Conservation (phyloP, 2,888 invertebrate genomes). For the Drosophila maculinotata region DNA sequence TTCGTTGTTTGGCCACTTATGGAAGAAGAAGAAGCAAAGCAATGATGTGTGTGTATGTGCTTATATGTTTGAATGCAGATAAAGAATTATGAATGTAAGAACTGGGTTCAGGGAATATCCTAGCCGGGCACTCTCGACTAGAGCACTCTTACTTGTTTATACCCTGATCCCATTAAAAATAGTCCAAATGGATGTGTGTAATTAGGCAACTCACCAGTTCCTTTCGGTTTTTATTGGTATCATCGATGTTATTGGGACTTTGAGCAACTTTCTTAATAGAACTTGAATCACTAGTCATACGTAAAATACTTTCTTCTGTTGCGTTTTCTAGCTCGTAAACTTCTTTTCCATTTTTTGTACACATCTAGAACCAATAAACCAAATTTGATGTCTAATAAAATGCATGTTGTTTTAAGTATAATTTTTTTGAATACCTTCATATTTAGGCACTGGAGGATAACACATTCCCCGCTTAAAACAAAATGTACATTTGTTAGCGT, state of each 20-base stretch:
- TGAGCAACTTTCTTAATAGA: not conserved
- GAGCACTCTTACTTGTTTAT: too few species aligned
- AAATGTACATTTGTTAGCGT: conserved; percentile 81
- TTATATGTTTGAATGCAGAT: too few species aligned
- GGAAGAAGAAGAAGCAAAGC: too few species aligned
- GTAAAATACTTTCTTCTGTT: not conserved
- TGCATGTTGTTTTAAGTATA: not conserved
- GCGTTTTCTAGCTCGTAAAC: conserved; percentile 10
- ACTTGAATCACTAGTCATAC: not conserved
- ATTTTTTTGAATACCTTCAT: conserved; percentile 63
- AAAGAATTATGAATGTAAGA: too few species aligned
- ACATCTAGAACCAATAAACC: conserved; percentile 25
- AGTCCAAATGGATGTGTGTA: too few species aligned
- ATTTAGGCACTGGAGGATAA: conserved; percentile 83
- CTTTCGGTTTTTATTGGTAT: not conserved
- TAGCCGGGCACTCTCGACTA: too few species aligned
- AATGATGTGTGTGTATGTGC: too few species aligned
- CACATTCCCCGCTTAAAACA: conserved; percentile 83
- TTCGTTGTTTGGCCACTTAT: too few species aligned
- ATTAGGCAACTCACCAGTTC: conserved; percentile 16
- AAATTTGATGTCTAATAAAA: not conserved
- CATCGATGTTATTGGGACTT: too few species aligned
- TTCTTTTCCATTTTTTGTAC: conserved; percentile 37
- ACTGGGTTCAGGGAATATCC: too few species aligned
- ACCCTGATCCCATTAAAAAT: too few species aligned